Evolutionary conservation across 1,140 invertebrate species (phyloP).

Genomic region (Formica selysi): DNA sequence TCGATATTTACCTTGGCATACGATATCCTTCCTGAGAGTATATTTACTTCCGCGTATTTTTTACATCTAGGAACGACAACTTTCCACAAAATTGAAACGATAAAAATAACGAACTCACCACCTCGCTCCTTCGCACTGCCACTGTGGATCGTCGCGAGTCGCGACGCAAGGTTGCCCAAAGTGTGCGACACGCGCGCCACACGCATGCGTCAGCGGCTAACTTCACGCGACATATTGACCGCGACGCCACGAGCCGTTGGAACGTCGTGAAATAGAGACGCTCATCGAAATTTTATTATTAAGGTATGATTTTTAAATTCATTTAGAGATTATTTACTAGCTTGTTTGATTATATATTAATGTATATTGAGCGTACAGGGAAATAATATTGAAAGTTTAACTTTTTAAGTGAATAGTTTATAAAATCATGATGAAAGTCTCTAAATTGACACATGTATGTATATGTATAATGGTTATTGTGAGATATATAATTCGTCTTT

Average conservation of each 20-base stretch:
- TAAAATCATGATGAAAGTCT: background rate
- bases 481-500: background rate
- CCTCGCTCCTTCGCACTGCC: conserved; percentile 60
- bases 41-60: background rate
- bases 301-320: conserved; percentile 17
- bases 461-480: background rate
- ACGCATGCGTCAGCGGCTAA: conserved; percentile 71
- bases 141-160: conserved; percentile 70
- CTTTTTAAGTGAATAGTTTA: background rate
- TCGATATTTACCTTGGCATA: conserved; percentile 15
- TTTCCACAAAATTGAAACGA: background rate
- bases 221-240: conserved; percentile 68
- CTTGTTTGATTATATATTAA: background rate
- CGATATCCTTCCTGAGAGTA: background rate
- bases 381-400: conserved; percentile 27
- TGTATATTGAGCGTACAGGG: background rate
- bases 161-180: conserved; percentile 31
- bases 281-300: conserved; percentile 22
- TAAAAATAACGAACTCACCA: conserved; percentile 7
- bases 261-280: conserved; percentile 50
- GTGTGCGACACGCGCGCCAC: background rate
- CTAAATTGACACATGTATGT: background rate
- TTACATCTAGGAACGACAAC: conserved; percentile 48
- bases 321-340: background rate
- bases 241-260: conserved; percentile 43